Percentiles rank a stretch among this genome's conserved stretches.
Evolutionary conservation across 2,113 vertebrate genomes (phyloP).

Genomic region (Alligator sinensis): DNA sequence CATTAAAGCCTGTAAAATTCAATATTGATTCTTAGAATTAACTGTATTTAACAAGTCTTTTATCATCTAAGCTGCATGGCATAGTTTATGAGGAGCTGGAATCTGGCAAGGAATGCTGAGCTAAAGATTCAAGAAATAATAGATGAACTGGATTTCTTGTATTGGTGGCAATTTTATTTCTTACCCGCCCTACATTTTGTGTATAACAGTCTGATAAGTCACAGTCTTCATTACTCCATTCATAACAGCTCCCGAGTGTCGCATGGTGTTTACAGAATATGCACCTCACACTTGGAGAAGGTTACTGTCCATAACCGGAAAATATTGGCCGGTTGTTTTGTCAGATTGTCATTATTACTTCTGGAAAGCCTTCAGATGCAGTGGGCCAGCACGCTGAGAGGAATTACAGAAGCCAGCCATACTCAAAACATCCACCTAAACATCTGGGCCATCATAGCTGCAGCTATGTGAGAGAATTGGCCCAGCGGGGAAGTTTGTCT

Average conservation of each 20-base stretch:
- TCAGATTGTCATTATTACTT: not conserved
- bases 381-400: not conserved
- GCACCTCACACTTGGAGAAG: not conserved
- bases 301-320: not conserved
- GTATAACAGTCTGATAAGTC: not conserved
- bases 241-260: not conserved
- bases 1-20: not conserved
- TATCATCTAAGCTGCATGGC: not conserved
- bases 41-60: constrained; percentile 15
- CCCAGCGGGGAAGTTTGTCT: not conserved
- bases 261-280: not conserved
- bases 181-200: not conserved
- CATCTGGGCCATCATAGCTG: not conserved
- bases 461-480: not conserved
- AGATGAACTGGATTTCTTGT: not conserved
- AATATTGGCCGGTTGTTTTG: not conserved
- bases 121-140: not conserved
- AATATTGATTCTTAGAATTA: constrained; percentile 8
- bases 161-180: not conserved
- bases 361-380: not conserved
- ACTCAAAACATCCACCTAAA: not conserved
- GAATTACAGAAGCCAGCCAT: not conserved
- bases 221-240: not conserved
- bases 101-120: not conserved
- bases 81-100: not conserved